Conservation (phyloP, 2,797 vertebrate species). For the Otolemur crassicaudatus region DNA sequence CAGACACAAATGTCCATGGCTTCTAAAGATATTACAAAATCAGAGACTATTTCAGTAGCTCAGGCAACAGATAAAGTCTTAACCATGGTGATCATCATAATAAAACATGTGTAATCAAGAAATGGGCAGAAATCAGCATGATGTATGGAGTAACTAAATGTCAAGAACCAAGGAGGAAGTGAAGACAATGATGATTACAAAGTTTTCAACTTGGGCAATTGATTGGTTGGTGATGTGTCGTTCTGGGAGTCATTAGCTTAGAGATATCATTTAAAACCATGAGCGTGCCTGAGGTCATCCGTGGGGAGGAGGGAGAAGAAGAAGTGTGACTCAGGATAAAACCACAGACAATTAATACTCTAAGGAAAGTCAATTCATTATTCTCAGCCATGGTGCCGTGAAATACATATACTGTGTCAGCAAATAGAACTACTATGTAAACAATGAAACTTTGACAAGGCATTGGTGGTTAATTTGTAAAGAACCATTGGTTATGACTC, state of each 20-base stretch:
- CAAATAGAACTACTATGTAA: conserved; percentile 36
- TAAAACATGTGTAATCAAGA: background rate
- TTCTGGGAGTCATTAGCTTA: background rate
- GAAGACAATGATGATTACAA: background rate
- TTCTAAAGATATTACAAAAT: conserved; percentile 15
- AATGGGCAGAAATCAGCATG: background rate
- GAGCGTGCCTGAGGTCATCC: background rate
- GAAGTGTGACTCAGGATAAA: background rate
- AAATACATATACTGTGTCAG: background rate
- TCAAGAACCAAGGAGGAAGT: background rate
- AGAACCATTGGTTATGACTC: conserved; percentile 31
- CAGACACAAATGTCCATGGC: background rate
- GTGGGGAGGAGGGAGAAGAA: background rate
- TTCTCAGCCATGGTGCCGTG: background rate
- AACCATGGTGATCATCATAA: background rate
- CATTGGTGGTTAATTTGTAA: conserved; percentile 59
- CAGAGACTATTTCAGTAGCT: background rate
- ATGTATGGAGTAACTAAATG: background rate
- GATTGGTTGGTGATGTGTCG: background rate
- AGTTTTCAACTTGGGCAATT: background rate
- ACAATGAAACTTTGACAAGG: conserved; percentile 57
- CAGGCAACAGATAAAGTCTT: background rate
- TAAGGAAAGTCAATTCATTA: conserved; percentile 5
- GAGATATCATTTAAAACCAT: background rate
- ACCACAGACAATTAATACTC: background rate